Conservation (phyloP, 2,797 vertebrate genomes). For the Lithobates pipiens region DNA sequence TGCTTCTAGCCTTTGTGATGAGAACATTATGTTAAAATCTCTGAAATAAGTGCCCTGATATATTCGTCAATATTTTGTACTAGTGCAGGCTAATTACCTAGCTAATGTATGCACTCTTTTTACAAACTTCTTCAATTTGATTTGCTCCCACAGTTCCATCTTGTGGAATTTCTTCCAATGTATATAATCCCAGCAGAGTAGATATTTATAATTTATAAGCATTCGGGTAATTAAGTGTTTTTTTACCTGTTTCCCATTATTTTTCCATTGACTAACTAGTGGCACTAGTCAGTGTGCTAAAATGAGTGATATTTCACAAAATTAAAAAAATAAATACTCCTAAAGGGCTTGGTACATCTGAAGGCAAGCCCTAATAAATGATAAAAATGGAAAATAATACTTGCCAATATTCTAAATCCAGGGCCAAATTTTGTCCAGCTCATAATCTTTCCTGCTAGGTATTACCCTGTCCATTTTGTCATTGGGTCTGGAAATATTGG, state of each 20-base stretch:
- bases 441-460: not conserved
- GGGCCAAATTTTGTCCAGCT: not conserved
- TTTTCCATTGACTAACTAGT: conserved; percentile 15
- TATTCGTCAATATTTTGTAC: conserved; percentile 69
- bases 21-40: conserved; percentile 60
- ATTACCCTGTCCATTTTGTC: not conserved
- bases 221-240: conserved; percentile 45
- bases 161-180: conserved; percentile 59
- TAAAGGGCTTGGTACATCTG: not conserved
- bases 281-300: conserved; percentile 22
- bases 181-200: conserved; percentile 58
- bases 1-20: conserved; percentile 71
- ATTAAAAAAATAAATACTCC: conserved; percentile 6
- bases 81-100: conserved; percentile 69
- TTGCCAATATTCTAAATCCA: not conserved
- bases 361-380: not conserved
- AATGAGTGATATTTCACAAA: not conserved
- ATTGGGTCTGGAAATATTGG: not conserved
- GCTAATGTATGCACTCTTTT: conserved; percentile 60
- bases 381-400: conserved; percentile 17
- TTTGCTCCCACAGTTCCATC: conserved; percentile 44
- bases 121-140: conserved; percentile 58
- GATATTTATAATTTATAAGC: conserved; percentile 57
- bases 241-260: conserved; percentile 43
- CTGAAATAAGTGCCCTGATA: conserved; percentile 80